Percentiles rank a stretch among this genome's conserved stretches.
phyloP scores from a whole-genome alignment of 2,888 invertebrate genomes.

The Zootermopsis nevadensis region DNA sequence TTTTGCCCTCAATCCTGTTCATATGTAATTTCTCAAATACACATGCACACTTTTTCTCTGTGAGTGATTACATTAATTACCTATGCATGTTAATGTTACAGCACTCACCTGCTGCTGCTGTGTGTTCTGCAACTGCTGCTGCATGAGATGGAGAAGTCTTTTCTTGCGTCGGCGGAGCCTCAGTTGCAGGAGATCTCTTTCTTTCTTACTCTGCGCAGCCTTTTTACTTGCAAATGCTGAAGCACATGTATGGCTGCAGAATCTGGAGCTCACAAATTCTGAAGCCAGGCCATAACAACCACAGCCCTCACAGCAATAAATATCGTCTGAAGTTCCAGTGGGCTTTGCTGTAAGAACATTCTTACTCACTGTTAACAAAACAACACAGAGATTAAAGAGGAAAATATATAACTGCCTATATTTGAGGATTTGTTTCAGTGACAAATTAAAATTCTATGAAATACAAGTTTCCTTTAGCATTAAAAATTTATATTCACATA shows the following conservation, averaged over 20 bases:
- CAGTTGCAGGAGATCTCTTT: slow-evolving; percentile 48
- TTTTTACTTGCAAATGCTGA: slow-evolving; percentile 63
- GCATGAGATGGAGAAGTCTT: slow-evolving; percentile 43
- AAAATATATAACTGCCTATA: too few species aligned
- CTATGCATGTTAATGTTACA: too few species aligned
- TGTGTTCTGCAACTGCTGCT: slow-evolving; percentile 41
- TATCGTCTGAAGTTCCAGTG: slow-evolving; percentile 69
- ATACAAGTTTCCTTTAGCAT: too few species aligned
- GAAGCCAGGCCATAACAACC: slow-evolving; percentile 86
- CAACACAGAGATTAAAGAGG: too few species aligned
- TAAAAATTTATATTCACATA: too few species aligned
- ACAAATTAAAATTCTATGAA: too few species aligned
- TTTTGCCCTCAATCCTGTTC: too few species aligned
- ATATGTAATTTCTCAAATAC: background rate
- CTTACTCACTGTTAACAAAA: background rate
- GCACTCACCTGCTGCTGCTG: slow-evolving; percentile 26
- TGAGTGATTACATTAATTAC: too few species aligned
- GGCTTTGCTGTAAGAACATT: background rate
- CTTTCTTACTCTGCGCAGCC: slow-evolving; percentile 55
- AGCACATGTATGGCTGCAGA: slow-evolving; percentile 79
- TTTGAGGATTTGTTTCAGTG: too few species aligned
- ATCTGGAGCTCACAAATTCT: slow-evolving; percentile 84
- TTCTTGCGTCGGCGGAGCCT: slow-evolving; percentile 47
- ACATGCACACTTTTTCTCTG: too few species aligned
- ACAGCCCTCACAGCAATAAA: slow-evolving; percentile 84